Evolutionary conservation across 2,113 vertebrate genomes (phyloP).

Genomic region (Cebidichthys violaceus): DNA sequence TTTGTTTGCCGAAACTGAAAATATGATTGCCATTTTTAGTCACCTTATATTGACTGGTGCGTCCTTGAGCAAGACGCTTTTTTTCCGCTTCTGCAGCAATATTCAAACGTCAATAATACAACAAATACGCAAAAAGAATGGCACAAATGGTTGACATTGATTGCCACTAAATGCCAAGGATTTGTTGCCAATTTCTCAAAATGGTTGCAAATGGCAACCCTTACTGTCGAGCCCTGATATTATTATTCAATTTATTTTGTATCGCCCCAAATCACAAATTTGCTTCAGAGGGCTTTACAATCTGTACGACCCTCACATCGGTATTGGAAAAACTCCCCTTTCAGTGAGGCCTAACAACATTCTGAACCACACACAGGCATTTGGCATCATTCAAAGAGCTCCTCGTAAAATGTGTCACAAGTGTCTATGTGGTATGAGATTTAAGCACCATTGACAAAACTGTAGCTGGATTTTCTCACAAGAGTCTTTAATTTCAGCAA

Average conservation of each 20-base stretch:
- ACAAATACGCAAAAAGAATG: not conserved
- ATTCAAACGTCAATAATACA: not conserved
- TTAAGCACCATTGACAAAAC: conserved; percentile 40
- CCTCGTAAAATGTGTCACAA: conserved; percentile 38
- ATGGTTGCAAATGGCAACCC: not conserved
- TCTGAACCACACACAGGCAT: conserved; percentile 33
- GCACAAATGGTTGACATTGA: not conserved
- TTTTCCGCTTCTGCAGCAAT: too few species aligned
- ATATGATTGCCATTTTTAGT: not conserved
- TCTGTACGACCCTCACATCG: not conserved
- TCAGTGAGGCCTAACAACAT: conserved; percentile 5
- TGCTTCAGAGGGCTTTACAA: too few species aligned
- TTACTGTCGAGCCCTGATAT: not conserved
- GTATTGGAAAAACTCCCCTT: too few species aligned
- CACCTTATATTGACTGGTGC: not conserved
- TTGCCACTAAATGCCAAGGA: not conserved
- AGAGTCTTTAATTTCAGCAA: conserved; percentile 19
- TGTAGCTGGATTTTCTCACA: conserved; percentile 31
- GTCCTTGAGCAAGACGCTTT: too few species aligned
- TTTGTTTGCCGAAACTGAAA: not conserved
- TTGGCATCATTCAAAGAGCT: conserved; percentile 35
- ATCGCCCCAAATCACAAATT: too few species aligned
- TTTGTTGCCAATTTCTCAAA: not conserved
- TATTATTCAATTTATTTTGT: conserved; percentile 14
- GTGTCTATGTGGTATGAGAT: conserved; percentile 49